Base-by-base conservation (phyloP, 2,888 invertebrate genomes). In the Mellilla xanthometata region DNA sequence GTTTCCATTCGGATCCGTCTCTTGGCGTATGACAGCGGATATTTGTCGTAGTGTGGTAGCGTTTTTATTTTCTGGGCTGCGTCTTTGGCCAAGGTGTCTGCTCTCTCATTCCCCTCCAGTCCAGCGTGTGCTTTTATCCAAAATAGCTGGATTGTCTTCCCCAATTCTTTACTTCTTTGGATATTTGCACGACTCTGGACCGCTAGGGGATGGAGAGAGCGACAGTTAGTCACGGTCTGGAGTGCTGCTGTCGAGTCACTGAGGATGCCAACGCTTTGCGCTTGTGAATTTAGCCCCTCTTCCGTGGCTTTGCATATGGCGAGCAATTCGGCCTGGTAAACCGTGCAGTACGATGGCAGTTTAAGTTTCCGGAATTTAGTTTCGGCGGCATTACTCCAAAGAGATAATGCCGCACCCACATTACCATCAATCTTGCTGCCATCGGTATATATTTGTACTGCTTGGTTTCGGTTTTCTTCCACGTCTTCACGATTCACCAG, bases 61-160 rank as follows among this genome's bases (percentile, higher is more conserved):
- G 10, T 49, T 9, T 46, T 50, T 0, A 12, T 0, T 1, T n/a
- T 12, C 0, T 29, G 15, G 3, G 50, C 50, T 0, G 50, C 45
- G 0, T 38, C 19, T 15, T 49, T 49, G 6, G 44, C 49, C 0
- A 49, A 29, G n/a, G 36, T 5, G 22, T 50, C 39, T 2, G 35
- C 45, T 2, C 46, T 10, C 9, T 50, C 44, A n/a, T 41, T 41
- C 0, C 41, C 49, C 6, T 23, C 31, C 0, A 49, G 10, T 0
- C 49, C 49, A 0, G 32, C 49, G 10, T 44, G 49, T 0, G 49
- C 49, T 8, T 38, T 49, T 0, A 44, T 19, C 44, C 49, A 47
- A 32, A 10, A 41, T 1, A 47, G 10, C 0, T 19, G 3, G 1
- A 41, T 22, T 4, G 7, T 7, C 26, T 40, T 43, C 2, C n/a